A percentile compares a stretch with the other conserved stretches of the same genome.
Evolutionary conservation across 2,113 vertebrate species (phyloP).

Genomic region (Bufo gargarizans): DNA sequence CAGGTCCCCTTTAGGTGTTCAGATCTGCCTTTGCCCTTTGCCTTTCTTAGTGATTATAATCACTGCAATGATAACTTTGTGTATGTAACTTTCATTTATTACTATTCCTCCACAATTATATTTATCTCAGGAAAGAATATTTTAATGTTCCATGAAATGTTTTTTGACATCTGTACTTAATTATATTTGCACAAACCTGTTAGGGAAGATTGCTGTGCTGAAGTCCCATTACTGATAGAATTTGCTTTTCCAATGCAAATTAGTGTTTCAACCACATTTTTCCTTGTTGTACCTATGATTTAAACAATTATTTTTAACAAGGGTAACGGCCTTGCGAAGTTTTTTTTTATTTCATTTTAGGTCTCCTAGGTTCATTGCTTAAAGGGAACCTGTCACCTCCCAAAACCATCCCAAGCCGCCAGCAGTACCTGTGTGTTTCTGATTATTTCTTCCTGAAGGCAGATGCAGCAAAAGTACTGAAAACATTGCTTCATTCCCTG

Average conservation of each 20-base stretch:
- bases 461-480: no score
- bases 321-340: neutral
- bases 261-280: neutral
- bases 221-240: neutral
- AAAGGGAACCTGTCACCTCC: neutral
- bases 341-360: neutral
- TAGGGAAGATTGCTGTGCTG: neutral
- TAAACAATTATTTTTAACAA: slow-evolving; percentile 8
- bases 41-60: neutral
- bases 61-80: neutral
- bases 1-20: neutral
- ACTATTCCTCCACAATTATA: slow-evolving; percentile 4
- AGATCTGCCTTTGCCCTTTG: neutral
- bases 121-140: slow-evolving; percentile 10
- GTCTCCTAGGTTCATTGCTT: neutral
- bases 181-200: slow-evolving; percentile 31
- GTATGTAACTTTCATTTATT: neutral
- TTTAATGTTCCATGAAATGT: slow-evolving; percentile 18
- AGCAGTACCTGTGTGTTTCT: no score
- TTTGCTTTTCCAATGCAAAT: slow-evolving; percentile 24
- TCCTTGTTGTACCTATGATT: neutral
- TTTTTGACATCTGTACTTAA: slow-evolving; percentile 31
- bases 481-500: no score
- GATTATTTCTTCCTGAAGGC: no score
- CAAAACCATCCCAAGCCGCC: no score